A percentile compares a stretch with the other conserved stretches of the same genome.
Conservation (phyloP, 2,113 vertebrate genomes). For the Rhagologus leucostigma region DNA sequence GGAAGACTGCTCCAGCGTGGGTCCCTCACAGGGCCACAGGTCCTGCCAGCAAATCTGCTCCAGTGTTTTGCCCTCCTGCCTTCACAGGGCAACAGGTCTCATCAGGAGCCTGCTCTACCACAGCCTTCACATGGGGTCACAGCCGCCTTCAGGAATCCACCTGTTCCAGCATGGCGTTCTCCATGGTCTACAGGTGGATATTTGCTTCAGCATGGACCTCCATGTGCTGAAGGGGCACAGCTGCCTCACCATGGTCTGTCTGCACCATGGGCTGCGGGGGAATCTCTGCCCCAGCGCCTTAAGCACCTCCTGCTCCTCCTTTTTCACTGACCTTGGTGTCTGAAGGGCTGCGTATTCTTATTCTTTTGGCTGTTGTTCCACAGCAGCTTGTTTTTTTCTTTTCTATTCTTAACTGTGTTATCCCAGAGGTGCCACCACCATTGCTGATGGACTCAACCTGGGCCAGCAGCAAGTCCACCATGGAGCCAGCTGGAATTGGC, state of each 20-base stretch:
- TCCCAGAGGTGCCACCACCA: neutral
- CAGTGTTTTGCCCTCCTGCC: too few species aligned
- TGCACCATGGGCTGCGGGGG: accelerated
- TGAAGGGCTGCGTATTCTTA: neutral
- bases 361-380: neutral
- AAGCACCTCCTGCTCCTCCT: neutral
- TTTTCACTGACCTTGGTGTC: neutral
- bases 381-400: neutral
- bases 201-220: neutral
- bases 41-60: neutral
- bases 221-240: neutral
- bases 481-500: neutral
- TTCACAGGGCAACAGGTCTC: neutral
- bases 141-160: neutral
- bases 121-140: neutral
- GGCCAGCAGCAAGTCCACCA: accelerated
- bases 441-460: neutral
- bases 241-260: neutral
- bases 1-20: neutral
- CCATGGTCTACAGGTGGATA: neutral
- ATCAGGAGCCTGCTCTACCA: neutral
- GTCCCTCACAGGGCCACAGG: neutral
- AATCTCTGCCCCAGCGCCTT: neutral
- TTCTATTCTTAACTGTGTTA: neutral
- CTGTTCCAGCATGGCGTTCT: neutral